Base-by-base conservation (phyloP, 2,888 invertebrate genomes). In the Monopis laevigella region DNA sequence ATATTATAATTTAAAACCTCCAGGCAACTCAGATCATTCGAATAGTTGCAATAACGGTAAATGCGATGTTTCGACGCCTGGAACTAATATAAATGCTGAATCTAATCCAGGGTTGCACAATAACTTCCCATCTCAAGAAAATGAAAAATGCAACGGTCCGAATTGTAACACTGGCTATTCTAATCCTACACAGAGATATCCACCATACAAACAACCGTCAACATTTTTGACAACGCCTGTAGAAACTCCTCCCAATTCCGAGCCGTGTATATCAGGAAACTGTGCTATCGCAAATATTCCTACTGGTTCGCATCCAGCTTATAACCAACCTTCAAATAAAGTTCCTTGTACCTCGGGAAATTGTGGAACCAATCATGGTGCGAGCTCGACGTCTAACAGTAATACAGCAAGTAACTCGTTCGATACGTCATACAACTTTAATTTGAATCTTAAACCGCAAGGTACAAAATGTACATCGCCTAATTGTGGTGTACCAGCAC, bases 221-320 rank as follows among this genome's bases (percentile, higher is more conserved):
- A 50, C 46, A 42, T 48, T 58, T 46, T 58, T 72, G 42, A 62
- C 61, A 43, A 51, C 64, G 13, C 73, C 75, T 11, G 68, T 67
- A 28, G 28, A 28, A 13, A 29, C 4, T 18, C 18, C 18, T 13
- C 21, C 36, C 5, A n/a, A n/a, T n/a, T n/a, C n/a, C n/a, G 36
- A 36, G 17, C 36, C 21, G 11, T 36, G 36, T 16, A 8, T 8
- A 18, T 36, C 36, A 6, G 36, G 36, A 7, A 36, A 36, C 21
- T 36, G 36, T 21, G 36, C 21, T 11, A 21, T 7, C 17, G 12
- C 21, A 6, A 21, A 4, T 18, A 14, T 4, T 5, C 32, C 32
- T 4, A 17, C 32, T 2, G 17, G 17, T 32, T 10, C 2, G 14
- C 17, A 32, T 8, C 17, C 32, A 2, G 17, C 14, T 10, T 17